Evolutionary conservation across 2,113 vertebrate species (phyloP).

Genomic region (Abramis brama): DNA sequence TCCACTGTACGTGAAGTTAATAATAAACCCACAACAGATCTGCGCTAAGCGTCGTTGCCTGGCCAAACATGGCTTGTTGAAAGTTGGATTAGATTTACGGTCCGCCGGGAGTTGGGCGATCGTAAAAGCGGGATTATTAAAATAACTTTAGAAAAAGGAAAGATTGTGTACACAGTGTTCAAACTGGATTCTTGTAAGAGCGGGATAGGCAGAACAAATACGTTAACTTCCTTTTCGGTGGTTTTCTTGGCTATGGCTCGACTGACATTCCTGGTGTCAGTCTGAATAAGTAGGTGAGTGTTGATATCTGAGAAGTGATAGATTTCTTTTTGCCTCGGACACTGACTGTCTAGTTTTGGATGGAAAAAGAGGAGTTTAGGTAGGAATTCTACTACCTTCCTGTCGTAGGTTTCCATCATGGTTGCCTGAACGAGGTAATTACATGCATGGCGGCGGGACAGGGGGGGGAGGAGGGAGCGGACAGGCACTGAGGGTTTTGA

Average conservation of each 20-base stretch:
- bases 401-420: constrained; percentile 61
- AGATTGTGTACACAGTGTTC: constrained; percentile 65
- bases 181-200: constrained; percentile 58
- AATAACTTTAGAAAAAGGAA: constrained; percentile 63
- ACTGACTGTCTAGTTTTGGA: constrained; percentile 26
- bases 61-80: constrained; percentile 75
- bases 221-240: constrained; percentile 64
- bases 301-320: constrained; percentile 29
- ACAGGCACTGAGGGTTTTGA: constrained; percentile 62
- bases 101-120: constrained; percentile 60
- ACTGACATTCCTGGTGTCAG: constrained; percentile 34
- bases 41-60: constrained; percentile 61
- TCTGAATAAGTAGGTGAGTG: constrained; percentile 50
- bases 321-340: constrained; percentile 17
- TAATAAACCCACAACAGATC: constrained; percentile 72
- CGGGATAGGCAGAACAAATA: constrained; percentile 65
- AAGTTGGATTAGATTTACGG: constrained; percentile 73
- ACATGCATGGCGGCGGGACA: constrained; percentile 67
- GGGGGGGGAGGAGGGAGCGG: constrained; percentile 56
- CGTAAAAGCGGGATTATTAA: constrained; percentile 61
- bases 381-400: constrained; percentile 51
- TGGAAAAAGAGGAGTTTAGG: constrained; percentile 15
- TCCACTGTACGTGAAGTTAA: constrained; percentile 69
- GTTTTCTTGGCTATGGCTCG: constrained; percentile 59
- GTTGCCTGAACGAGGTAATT: constrained; percentile 79